Base-by-base conservation (phyloP, 2,797 vertebrate species). In the Platyrinchus mystaceus region DNA sequence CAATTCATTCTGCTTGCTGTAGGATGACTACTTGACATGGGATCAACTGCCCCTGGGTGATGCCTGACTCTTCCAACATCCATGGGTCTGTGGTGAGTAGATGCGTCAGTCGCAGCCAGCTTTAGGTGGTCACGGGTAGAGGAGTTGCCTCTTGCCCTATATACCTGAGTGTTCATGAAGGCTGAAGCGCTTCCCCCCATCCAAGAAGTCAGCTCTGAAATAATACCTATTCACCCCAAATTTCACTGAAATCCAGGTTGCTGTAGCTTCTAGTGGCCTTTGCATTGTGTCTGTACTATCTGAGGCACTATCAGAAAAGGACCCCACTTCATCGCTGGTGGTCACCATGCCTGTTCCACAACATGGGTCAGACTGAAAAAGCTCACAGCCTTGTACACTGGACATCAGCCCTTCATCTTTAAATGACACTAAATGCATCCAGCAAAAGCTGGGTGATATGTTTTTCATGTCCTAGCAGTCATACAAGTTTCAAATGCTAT, bases 131-230 rank as follows among this genome's bases (percentile, higher is more conserved):
- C 87, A 91, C 0, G 1, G 49, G 20, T 39, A 14, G 37, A 74
- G 58, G 58, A 77, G 43, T 32, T 94, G 80, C 73, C 73, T 94
- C 59, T 74, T 95, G 85, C 85, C 79, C 87, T 63, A 50, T 58
- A 41, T 39, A 87, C 39, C 47, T 64, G 77, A 67, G 47, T 43
- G 63, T 19, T 89, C 39, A 7, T 6, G 23, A 80, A 68, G 28
- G 36, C 28, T 83, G 55, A 76, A 68, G 55, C 36, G 58, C 49
- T 66, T 52, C 14, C 3, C 43, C 24, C 11, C 6, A 3, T 59
- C 37, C 55, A 41, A 78, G 66, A 64, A 56, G 13, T 55, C 9
- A 22, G 20, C 22, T 92, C 46, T 71, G 66, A 62, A 83, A 63
- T 21, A 59, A 55, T 24, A 67, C 3, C 1, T 49, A 10, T 53